phyloP scores from a whole-genome alignment of 2,113 vertebrate species.

The Mormyrus lacerda region DNA sequence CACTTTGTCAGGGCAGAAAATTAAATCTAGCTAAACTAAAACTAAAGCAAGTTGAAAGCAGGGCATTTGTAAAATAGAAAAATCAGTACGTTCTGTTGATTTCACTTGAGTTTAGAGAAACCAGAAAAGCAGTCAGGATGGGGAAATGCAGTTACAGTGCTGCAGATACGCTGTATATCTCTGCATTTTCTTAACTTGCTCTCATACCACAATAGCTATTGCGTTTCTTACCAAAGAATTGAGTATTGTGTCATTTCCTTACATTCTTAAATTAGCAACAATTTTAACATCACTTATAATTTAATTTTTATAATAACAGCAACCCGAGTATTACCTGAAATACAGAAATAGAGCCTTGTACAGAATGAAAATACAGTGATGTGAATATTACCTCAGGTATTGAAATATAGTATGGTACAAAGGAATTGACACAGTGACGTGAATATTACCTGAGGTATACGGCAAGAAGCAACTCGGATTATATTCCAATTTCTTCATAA shows the following conservation, averaged over 20 bases:
- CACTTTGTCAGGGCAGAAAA: neutral
- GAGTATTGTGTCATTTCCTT: neutral
- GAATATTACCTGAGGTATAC: slow-evolving; percentile 72
- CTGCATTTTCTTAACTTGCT: neutral
- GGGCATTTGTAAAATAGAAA: neutral
- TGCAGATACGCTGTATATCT: neutral
- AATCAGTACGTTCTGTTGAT: neutral
- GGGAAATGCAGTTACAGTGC: neutral
- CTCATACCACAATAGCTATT: neutral
- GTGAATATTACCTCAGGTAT: slow-evolving; percentile 66
- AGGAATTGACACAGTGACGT: neutral
- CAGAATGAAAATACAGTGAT: neutral
- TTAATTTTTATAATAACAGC: neutral
- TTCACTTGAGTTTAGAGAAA: neutral
- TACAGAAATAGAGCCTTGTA: neutral
- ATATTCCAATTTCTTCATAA: slow-evolving; percentile 96
- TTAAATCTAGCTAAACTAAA: neutral
- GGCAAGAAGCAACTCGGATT: slow-evolving; percentile 92
- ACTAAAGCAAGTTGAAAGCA: neutral
- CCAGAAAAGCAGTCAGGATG: neutral
- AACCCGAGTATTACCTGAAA: neutral
- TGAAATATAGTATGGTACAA: neutral
- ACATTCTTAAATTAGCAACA: neutral
- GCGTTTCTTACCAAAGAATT: neutral
- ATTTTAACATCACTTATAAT: neutral